Evolutionary conservation across 2,113 vertebrate genomes (phyloP), one percentile per base, ranked within the genome.

Genomic region (Struthio camelus): DNA sequence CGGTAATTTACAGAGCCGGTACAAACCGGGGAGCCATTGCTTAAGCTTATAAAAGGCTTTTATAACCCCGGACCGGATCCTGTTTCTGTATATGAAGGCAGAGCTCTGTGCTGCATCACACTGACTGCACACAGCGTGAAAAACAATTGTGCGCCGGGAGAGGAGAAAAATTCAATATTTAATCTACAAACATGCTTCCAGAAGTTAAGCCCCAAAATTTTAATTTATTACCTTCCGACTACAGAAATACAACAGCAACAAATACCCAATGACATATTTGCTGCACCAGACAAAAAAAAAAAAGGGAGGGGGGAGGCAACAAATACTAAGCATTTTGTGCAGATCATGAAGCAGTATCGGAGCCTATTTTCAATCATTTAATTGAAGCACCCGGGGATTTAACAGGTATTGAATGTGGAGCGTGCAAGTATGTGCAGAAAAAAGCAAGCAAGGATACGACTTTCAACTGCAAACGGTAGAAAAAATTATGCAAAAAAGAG

Each of bases 141-240:
- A 88, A 90, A 87, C 66, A 75, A 88, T 14, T 46, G 87, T 40
- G 40, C 38, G 32, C 34, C n/a, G 9, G 53, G 72, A 94, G 54
- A 73, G 78, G 69, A 73, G 65, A 91, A 80, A 91, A 93, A 84
- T 61, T 72, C 88, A 87, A 40, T 93, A 90, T 89, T 95, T 87
- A 73, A 90, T 91, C 56, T 93, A 23, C 85, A 70, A 67, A 64
- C 61, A 8, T 3, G 50, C 42, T 62, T 88, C 85, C 77, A 86
- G 79, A 56, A 89, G 75, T 62, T 76, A 38, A 93, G 66, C 50
- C 56, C 22, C 91, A 80, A 67, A 83, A 73, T 64, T 44, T 64
- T 69, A 53, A 95, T 90, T 76, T 78, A 83, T 89, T 51, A 75
- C 71, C 70, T 85, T 81, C 72, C 34, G 61, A 36, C 62, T 76